Conservation (phyloP, 2,797 vertebrate genomes). For the Sparidentex hasta region DNA sequence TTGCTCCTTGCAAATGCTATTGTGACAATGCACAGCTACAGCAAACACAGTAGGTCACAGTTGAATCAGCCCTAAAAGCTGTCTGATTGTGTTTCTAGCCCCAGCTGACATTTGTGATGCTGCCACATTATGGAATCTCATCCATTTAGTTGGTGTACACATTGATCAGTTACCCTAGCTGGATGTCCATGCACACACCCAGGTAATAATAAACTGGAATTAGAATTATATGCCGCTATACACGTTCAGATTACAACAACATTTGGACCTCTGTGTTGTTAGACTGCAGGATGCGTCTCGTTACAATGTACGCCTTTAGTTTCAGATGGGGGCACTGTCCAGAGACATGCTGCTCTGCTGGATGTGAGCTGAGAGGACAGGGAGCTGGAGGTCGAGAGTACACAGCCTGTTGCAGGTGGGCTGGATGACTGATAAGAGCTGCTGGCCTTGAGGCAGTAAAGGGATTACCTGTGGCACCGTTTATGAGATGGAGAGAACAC, state of each 20-base stretch:
- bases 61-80: too few relatives aligned
- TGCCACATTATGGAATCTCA: neutral
- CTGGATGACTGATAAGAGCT: conserved; percentile 50
- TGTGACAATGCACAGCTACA: too few relatives aligned
- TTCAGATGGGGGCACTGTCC: neutral
- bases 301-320: neutral
- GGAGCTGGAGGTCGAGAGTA: conserved; percentile 41
- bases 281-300: too few relatives aligned
- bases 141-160: neutral
- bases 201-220: neutral
- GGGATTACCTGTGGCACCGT: conserved; percentile 44
- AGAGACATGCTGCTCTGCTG: neutral
- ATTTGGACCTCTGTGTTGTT: neutral
- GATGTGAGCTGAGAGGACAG: neutral
- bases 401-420: conserved; percentile 21
- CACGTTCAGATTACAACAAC: neutral
- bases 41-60: too few relatives aligned
- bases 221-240: too few relatives aligned
- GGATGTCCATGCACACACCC: neutral
- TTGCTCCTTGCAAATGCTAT: too few relatives aligned
- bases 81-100: neutral
- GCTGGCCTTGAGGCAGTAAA: conserved; percentile 47
- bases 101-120: neutral
- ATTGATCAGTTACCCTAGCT: neutral
- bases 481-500: conserved; percentile 25